A percentile compares a stretch with the other conserved stretches of the same genome.
Conservation (phyloP, 2,888 invertebrate species). For the Monochamus alternatus region DNA sequence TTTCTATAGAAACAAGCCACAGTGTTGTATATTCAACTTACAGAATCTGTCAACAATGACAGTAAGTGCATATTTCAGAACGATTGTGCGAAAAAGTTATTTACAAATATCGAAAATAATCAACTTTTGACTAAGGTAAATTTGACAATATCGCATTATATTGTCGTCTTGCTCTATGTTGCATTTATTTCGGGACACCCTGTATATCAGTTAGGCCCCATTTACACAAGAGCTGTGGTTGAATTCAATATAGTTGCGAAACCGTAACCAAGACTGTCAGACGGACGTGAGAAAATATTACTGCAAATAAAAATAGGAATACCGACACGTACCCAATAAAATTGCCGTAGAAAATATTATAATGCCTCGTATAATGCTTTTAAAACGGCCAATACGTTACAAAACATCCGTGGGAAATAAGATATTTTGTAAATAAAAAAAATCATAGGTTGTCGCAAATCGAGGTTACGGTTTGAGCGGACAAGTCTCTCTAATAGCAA, state of each 20-base stretch:
- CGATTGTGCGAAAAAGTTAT: too few species aligned
- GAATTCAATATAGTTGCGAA: constrained; percentile 4
- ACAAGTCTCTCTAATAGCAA: constrained; percentile 7
- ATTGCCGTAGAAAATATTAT: constrained; percentile 15
- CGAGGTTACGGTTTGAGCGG: constrained; percentile 13
- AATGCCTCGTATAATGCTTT: constrained; percentile 1
- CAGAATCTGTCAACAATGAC: too few species aligned
- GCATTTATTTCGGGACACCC: too few species aligned
- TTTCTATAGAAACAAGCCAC: too few species aligned
- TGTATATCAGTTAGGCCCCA: neutral
- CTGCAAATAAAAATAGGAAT: constrained; percentile 27
- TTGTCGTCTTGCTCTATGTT: too few species aligned
- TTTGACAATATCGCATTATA: too few species aligned
- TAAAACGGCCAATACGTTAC: constrained; percentile 21
- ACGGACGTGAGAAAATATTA: constrained; percentile 19
- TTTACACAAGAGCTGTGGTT: neutral
- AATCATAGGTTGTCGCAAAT: constrained; percentile 21
- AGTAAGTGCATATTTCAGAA: too few species aligned
- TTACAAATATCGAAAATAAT: too few species aligned
- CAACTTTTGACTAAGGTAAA: too few species aligned
- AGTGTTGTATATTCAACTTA: too few species aligned
- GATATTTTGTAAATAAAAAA: constrained; percentile 9
- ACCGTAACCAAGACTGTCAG: neutral
- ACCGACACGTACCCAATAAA: constrained; percentile 16
- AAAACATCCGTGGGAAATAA: constrained; percentile 30